Evolutionary conservation across 2,113 vertebrate species (phyloP).

Genomic region (Ochotona curzoniae): DNA sequence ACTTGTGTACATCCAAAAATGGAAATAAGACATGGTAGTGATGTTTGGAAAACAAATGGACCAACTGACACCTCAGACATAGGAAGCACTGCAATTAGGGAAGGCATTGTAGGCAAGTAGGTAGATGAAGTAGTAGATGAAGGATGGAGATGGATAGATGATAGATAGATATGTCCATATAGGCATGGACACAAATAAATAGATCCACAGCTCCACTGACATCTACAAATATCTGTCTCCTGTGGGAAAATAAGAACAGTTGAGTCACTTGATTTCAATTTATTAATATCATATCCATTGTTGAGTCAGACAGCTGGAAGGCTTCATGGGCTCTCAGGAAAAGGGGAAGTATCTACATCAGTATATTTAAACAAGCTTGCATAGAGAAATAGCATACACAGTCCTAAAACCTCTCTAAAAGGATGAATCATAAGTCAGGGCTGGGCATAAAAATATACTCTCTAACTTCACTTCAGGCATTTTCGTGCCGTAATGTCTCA

Average conservation of each 20-base stretch:
- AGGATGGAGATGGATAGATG: background rate
- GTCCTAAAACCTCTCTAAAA: background rate
- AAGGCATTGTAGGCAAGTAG: too few species aligned
- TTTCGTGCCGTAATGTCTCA: background rate
- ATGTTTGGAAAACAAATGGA: background rate
- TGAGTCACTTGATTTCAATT: background rate
- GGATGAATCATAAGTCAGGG: background rate
- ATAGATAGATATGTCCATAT: background rate
- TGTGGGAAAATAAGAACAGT: background rate
- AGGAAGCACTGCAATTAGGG: fast-evolving
- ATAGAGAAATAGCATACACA: background rate
- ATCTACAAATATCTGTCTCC: too few species aligned
- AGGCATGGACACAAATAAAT: background rate
- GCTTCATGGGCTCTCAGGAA: background rate
- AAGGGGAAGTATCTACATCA: background rate
- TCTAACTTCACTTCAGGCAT: background rate
- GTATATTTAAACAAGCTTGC: background rate
- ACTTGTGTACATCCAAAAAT: background rate
- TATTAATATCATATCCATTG: background rate
- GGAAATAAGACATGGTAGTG: background rate
- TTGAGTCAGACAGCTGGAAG: background rate
- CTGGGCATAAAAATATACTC: background rate
- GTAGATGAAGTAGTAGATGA: background rate
- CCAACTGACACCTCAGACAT: background rate
- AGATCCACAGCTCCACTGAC: background rate